Evolutionary conservation across 2,113 vertebrate genomes (phyloP).

Genomic region (Daubentonia madagascariensis): DNA sequence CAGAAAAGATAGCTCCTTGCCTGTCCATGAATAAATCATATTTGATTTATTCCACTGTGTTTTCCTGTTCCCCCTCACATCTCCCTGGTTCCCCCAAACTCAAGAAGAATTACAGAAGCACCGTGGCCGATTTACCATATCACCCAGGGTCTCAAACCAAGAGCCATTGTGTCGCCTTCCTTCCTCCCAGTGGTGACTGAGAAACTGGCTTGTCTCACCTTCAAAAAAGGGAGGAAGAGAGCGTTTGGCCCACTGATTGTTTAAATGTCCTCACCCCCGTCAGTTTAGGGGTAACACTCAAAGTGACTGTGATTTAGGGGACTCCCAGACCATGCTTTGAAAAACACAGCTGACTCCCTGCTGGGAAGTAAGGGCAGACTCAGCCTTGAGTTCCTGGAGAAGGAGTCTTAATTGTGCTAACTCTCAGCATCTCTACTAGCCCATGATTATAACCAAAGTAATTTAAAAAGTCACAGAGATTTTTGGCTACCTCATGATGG

Average conservation of each 20-base stretch:
- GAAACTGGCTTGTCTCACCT: neutral
- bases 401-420: neutral
- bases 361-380: neutral
- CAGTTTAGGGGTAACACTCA: neutral
- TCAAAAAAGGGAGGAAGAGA: neutral
- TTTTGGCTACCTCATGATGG: neutral
- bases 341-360: neutral
- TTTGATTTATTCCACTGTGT: neutral
- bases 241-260: neutral
- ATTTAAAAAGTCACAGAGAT: neutral
- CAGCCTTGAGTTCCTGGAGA: neutral
- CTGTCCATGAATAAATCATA: neutral
- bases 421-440: neutral
- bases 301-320: too few species aligned
- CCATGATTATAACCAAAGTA: neutral
- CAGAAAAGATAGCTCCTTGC: neutral
- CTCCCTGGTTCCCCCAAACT: neutral
- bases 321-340: neutral
- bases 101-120: neutral
- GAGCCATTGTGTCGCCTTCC: accelerated
- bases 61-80: neutral
- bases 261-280: neutral
- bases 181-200: neutral
- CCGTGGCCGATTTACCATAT: accelerated
- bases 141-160: too few species aligned